Base-by-base conservation (phyloP, 2,797 vertebrate species). In the Pristis pectinata region DNA sequence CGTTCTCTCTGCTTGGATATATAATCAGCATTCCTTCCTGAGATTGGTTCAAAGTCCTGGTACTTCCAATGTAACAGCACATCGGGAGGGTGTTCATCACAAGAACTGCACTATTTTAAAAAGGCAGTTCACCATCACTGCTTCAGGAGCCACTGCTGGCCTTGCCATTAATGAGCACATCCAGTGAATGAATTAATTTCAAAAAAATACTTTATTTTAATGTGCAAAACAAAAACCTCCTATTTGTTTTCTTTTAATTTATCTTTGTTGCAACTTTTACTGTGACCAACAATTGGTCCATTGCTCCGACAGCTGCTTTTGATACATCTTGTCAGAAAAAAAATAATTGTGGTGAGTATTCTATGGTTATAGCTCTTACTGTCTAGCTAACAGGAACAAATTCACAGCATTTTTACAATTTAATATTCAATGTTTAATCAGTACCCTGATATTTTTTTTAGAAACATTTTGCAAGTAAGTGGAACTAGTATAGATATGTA, bases 331-430 rank as follows among this genome's bases (percentile, higher is more conserved):
- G 92, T 74, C 70, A 53, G 49, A 72, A 93, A 67, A 70, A 67
- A 93, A 93, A 93, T 44, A 67, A 30, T 93, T 64, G 27, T 70
- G 5, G 30, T 72, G 41, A 37, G 22, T 49, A 93, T 70, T 1
- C 17, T 72, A 37, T 93, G 53, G 27, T 94, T 94, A n/a, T 74
- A 76, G 70, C 92, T 56, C 27, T 56, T 30, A 56, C 24, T 13
- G 24, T 67, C 59, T 93, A 64, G 67, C 67, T 93, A 49, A 34
- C 41, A 74, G 41, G 27, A 19, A 74, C 13, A 17, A 93, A 64
- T 74, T 94, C 70, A 44, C 92, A 56, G 11, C 92, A 94, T 76
- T 74, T 94, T 94, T 30, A 76, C 53, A 74, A 93, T 93, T 74
- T 70, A 93, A 72, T 44, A 41, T 74, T 37, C n/a, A 72, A 72